Conservation (phyloP, 2,888 invertebrate species). For the Charanyca ferruginea region DNA sequence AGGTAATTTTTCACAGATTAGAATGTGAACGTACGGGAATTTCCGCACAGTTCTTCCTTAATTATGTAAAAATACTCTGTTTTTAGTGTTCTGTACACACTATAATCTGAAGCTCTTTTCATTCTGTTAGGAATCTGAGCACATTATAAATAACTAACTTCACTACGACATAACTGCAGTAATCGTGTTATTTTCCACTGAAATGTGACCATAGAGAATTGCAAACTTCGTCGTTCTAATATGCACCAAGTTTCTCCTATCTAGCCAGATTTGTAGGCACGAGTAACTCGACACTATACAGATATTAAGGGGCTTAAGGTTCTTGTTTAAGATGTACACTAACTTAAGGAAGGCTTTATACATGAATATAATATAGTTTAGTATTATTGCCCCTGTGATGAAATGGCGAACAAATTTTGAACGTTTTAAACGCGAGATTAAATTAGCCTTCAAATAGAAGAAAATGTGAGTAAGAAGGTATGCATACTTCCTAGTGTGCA, state of each 20-base stretch:
- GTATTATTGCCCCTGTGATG: no score
- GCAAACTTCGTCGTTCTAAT: constrained; percentile 43
- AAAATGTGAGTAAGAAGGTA: no score
- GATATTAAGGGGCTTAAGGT: constrained; percentile 12
- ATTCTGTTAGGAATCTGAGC: neutral
- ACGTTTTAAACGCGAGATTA: no score
- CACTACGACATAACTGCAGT: constrained; percentile 32
- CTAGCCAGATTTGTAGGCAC: constrained; percentile 38
- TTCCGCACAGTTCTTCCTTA: no score
- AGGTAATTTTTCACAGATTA: no score
- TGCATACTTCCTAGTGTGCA: no score
- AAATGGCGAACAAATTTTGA: no score
- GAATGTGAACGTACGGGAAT: no score
- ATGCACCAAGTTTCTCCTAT: constrained; percentile 41
- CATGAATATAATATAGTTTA: neutral
- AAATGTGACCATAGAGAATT: constrained; percentile 47
- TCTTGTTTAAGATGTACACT: constrained; percentile 18
- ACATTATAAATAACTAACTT: constrained; percentile 10
- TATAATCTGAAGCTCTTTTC: no score
- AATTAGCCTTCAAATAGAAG: no score
- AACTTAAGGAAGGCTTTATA: neutral
- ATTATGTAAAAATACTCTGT: no score
- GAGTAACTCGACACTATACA: constrained; percentile 15
- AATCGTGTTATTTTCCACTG: constrained; percentile 22
- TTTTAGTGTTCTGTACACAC: no score